Evolutionary conservation across 2,113 vertebrate genomes (phyloP).

Genomic region (Phaetusa simplex): DNA sequence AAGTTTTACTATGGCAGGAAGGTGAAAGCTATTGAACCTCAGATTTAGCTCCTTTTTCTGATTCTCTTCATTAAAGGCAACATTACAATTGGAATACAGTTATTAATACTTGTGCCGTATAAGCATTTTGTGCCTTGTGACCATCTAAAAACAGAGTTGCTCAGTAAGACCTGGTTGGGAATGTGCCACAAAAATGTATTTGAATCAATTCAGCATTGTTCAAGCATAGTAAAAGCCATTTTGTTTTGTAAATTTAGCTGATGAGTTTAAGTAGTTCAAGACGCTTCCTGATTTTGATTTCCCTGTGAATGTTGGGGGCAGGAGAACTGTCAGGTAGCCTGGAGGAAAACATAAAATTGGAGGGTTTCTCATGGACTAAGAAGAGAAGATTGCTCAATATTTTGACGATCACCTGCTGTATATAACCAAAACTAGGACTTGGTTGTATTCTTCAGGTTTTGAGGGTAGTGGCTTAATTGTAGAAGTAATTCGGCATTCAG

Average conservation of each 20-base stretch:
- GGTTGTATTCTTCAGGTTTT: neutral
- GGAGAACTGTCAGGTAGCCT: slow-evolving; percentile 37
- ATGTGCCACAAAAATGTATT: slow-evolving; percentile 1
- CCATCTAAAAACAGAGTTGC: neutral
- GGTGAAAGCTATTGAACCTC: neutral
- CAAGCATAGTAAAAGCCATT: slow-evolving; percentile 23
- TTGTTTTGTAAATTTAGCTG: slow-evolving; percentile 62
- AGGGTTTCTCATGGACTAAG: slow-evolving; percentile 34
- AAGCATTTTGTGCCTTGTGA: neutral
- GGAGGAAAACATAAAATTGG: slow-evolving; percentile 7
- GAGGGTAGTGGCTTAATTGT: neutral
- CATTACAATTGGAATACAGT: neutral
- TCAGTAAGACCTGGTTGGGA: neutral
- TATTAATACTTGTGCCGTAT: neutral
- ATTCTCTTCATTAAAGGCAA: neutral
- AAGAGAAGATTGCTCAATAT: neutral
- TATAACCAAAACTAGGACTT: neutral
- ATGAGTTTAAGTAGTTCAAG: slow-evolving; percentile 9
- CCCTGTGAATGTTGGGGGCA: slow-evolving; percentile 60
- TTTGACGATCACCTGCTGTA: neutral
- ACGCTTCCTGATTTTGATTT: slow-evolving; percentile 33
- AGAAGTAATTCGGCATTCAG: neutral
- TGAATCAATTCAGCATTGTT: slow-evolving; percentile 40
- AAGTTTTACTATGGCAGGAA: neutral
- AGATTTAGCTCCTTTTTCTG: neutral